Evolutionary conservation across 1,140 invertebrate genomes (phyloP), one percentile per base, ranked within the genome.

Genomic region (Drosophila kohkoa): DNA sequence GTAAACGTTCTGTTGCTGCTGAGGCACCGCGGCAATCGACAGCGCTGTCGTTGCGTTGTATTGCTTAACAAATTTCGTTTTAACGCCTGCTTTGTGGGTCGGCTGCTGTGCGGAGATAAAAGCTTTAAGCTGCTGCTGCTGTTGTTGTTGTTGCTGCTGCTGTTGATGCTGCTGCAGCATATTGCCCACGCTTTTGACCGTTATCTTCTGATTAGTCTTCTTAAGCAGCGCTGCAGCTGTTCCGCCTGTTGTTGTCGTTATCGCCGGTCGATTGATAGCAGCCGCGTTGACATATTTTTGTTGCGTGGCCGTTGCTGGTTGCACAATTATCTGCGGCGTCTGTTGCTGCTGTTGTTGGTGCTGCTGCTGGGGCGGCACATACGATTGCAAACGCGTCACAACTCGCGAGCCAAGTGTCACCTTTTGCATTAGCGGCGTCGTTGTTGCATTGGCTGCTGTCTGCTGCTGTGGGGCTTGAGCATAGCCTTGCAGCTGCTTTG

Each of bases 1-100:
- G 15, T 78, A 82, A 20, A 38, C 71, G 20, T 25, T 15, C 5
- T 73, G 81, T 52, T 86, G 83, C 48, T 90, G 83, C 20, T 82
- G 81, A 5, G 82, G 79, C 5, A 92, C 35, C 0, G 90, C 75
- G 45, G 85, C 79, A 73, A 91, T 91, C 20, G 83, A 87, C n/a
- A 87, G 48, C 6, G 77, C 70, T 1, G 80, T 73, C 30, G 54
- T 62, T 7, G 67, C 48, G 11, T 15, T 82, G 38, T 78, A 82
- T 74, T 92, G 91, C 67, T 92, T 92, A 8, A 91, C 75, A 65
- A 92, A 90, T 55, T 92, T 92, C 38, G 86, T 59, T 73, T 82
- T 85, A 0, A 71, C 15, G 13, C 54, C 66, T 2, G 74, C 38
- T 59, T 88, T 83, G 16, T 75, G 79, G 3, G 81, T 35, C 16